Evolutionary conservation across 2,113 vertebrate species (phyloP), one percentile per base, ranked within the genome.

Genomic region (Heloderma charlesbogerti): DNA sequence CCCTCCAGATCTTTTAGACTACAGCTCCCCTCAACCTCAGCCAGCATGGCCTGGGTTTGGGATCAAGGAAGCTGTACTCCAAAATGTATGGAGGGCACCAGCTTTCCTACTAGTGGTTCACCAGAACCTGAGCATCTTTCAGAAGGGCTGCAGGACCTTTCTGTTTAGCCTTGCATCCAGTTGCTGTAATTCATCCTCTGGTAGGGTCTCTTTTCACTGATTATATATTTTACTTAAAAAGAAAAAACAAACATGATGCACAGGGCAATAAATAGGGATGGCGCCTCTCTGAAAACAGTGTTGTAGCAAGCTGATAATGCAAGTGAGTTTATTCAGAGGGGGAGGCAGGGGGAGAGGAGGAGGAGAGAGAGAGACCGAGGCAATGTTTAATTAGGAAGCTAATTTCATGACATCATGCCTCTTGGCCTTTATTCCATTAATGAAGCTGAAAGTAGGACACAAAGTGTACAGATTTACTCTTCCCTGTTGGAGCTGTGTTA

Each of bases 381-480:
- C 95, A 91, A 95, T 97, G 96, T 96, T 97, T 97, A 97, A 97
- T 97, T 97, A 97, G 96, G 95, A 95, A 96, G 94, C 92, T 97
- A 97, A 97, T 97, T 96, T 96, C 93, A 93, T 97, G 96, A 97
- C 96, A 97, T 97, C 96, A 95, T 96, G 94, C 96, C 94, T 97
- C 88, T 94, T 95, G 97, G 95, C 95, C 93, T 95, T 95, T 95
- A 93, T 97, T 96, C 94, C 96, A 97, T 96, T 97, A 97, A 97
- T 95, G 96, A 96, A 96, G 95, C 92, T 92, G 95, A 96, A 97
- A 97, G 94, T 97, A 97, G 96, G 96, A 92, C 96, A 97, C 95
- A 95, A 95, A 96, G 92, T 95, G 91, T 90, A 92, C 93, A 91
- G 95, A 96, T 95, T 94, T 95, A 75, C 91, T 90, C 96, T 92